Base-by-base conservation (phyloP, 2,888 invertebrate genomes). In the Hydropsyche betteni region DNA sequence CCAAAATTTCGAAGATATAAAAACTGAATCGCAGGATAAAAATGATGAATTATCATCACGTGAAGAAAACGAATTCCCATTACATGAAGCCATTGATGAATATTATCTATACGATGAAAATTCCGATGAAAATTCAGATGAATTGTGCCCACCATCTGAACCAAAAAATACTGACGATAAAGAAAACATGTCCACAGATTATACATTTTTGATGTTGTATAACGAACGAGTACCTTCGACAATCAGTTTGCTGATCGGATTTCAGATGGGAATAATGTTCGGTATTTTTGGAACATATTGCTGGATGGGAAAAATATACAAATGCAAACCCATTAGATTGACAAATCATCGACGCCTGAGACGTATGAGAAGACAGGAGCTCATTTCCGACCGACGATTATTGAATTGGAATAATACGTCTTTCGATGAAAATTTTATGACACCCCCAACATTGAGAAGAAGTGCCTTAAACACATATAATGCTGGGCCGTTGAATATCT, bases 221-320 rank as follows among this genome's bases (percentile, higher is more conserved):
- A 86, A 87, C 76, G 81, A 82, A 79, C 84, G 86, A 34, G 87
- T 87, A 79, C 86, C 88, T 7, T 83, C 88, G 0, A 77, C 86
- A 50, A 86, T 86, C 81, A 85, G 87, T 2, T 85, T 88, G 64
- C 80, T 87, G 0, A 84, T 87, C 38, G 88, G 88, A 0, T 70
- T 87, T 0, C 85, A 86, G 81, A 77, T 88, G 36, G 88, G 88
- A 0, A 80, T 87, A 53, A 86, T 84, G 0, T 80, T 87, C 0
- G 88, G 88, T 6, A 83, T 87, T 69, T 82, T 87, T 0, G 83
- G 83, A 0, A 86, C 87, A 0, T 88, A 87, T 75, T 80, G 86
- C 61, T 88, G 88, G 87, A 77, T 88, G 55, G 82, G 84, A 2
- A 82, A 81, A 74, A 80, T 85, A 69, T 87, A 86, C 75, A 82